A percentile compares a stretch with the other conserved stretches of the same genome.
Evolutionary conservation across 1,140 invertebrate species (phyloP).

Genomic region (Zaprionus lachaisei): DNA sequence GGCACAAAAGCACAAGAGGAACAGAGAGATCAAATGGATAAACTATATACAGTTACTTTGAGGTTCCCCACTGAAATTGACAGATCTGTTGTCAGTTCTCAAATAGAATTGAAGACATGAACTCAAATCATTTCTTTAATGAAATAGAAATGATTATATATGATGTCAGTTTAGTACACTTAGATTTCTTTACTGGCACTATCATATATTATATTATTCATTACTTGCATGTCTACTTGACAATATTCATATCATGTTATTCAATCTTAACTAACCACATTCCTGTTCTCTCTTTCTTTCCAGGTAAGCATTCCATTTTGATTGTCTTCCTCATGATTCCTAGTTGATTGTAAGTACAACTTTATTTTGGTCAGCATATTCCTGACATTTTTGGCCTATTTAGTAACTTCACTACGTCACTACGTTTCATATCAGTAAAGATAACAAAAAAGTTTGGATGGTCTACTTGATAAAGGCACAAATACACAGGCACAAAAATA

Average conservation of each 20-base stretch:
- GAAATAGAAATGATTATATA: no score
- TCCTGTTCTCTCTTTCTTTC: slow-evolving; percentile 38
- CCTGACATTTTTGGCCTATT: slow-evolving; percentile 14
- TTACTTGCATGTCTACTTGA: neutral
- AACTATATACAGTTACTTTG: slow-evolving; percentile 26
- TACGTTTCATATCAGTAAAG: slow-evolving; percentile 1
- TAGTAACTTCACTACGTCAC: neutral
- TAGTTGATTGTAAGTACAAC: slow-evolving; percentile 42
- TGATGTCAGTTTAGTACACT: no score
- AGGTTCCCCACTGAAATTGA: neutral
- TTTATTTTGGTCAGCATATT: slow-evolving; percentile 5
- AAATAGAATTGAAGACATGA: no score
- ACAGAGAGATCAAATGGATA: slow-evolving; percentile 23
- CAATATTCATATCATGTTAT: neutral
- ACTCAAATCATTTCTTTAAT: no score
- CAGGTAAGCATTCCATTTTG: slow-evolving; percentile 59
- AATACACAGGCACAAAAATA: slow-evolving; percentile 41
- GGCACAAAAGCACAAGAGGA: no score
- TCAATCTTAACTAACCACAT: neutral
- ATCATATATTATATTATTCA: neutral
- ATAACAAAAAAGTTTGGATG: slow-evolving; percentile 25
- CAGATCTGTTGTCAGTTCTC: neutral
- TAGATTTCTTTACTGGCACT: neutral
- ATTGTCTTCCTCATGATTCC: neutral
- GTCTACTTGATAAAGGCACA: slow-evolving; percentile 17